Evolutionary conservation across 2,113 vertebrate species (phyloP).

Genomic region (Festucalex cinctus): DNA sequence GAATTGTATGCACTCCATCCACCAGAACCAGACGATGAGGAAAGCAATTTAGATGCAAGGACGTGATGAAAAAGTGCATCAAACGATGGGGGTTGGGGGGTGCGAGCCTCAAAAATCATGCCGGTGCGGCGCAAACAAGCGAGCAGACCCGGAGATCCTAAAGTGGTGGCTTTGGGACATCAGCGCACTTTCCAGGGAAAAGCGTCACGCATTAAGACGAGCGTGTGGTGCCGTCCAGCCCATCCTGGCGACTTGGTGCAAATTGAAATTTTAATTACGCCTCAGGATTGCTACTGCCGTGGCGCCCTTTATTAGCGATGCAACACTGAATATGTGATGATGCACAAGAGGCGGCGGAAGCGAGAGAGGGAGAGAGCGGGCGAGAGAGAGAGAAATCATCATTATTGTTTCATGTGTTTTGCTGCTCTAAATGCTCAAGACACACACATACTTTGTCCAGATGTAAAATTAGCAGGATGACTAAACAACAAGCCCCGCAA

Average conservation of each 20-base stretch:
- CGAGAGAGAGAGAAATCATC: constrained; percentile 33
- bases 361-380: neutral
- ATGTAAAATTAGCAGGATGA: constrained; percentile 46
- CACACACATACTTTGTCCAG: constrained; percentile 6
- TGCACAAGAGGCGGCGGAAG: constrained; percentile 38
- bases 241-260: constrained; percentile 37
- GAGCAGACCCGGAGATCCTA: constrained; percentile 13
- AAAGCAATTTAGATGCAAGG: neutral
- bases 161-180: constrained; percentile 1
- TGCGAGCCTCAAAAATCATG: constrained; percentile 10
- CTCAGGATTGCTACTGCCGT: constrained; percentile 50
- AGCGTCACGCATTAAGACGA: neutral
- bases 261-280: constrained; percentile 63
- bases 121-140: neutral
- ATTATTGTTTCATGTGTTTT: constrained; percentile 60
- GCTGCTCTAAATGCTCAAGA: constrained; percentile 33
- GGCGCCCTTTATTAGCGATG: constrained; percentile 51
- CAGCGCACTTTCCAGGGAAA: constrained; percentile 11
- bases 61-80: neutral
- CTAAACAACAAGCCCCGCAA: constrained; percentile 33
- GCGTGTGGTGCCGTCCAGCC: constrained; percentile 7
- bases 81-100: neutral
- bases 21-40: neutral
- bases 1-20: neutral
- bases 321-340: constrained; percentile 61